phyloP scores from a whole-genome alignment of 2,113 vertebrate species.

The Saiga tatarica region DNA sequence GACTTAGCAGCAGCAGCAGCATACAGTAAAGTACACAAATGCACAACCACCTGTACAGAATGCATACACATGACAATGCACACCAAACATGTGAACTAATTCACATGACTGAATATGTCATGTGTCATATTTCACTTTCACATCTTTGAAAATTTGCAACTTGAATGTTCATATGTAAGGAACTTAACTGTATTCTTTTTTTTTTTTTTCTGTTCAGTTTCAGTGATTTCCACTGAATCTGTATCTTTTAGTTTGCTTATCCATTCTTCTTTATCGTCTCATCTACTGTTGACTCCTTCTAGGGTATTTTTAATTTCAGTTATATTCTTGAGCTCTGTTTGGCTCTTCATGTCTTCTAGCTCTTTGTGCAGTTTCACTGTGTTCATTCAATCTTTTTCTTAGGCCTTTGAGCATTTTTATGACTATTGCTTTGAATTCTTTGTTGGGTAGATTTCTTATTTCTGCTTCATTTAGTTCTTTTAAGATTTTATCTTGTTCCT shows the following conservation, averaged over 20 bases:
- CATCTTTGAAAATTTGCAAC: neutral
- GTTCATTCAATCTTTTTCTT: neutral
- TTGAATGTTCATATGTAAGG: neutral
- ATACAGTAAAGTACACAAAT: neutral
- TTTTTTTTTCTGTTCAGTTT: neutral
- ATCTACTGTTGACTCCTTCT: neutral
- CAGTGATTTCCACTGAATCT: neutral
- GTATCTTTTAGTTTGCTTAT: neutral
- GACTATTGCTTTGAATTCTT: neutral
- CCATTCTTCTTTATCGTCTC: neutral
- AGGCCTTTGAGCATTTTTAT: neutral
- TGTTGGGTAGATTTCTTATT: neutral
- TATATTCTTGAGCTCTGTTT: neutral
- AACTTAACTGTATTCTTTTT: neutral
- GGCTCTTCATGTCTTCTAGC: neutral
- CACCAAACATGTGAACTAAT: neutral
- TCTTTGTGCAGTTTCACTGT: neutral
- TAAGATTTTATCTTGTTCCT: neutral
- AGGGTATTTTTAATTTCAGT: neutral
- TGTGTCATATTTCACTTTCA: neutral
- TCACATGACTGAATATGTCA: neutral
- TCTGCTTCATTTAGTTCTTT: neutral
- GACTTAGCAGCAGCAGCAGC: too few relatives aligned
- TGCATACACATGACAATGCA: neutral
- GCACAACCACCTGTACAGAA: neutral